Base-by-base conservation (phyloP, 2,797 vertebrate species). In the Triplophysa yarkandensis region DNA sequence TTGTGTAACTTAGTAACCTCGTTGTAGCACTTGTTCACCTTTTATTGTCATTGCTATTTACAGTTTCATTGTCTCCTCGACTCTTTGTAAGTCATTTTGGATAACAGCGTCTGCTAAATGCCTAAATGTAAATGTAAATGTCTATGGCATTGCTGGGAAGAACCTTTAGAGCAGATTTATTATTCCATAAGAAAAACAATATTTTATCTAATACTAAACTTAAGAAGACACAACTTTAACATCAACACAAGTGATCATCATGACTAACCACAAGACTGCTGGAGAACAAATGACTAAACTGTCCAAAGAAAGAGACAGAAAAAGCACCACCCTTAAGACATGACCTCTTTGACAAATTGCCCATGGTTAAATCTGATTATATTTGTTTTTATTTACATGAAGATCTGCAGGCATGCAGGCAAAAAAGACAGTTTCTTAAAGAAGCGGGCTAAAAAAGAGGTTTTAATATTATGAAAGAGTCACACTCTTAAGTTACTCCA, bases 181-280 rank as follows among this genome's bases (percentile, higher is more conserved):
- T 6, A 30, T 30, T 3, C 6, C 30, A 30, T 30, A 6, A 30
- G 30, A 6, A 30, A 3, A 30, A 3, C 30, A 30, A 30, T 3
- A 3, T 30, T 30, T 30, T 30, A 30, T 30, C 30, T 30, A 3
- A 3, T 30, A n/a, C n/a, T 30, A 30, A 6, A 30, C 6, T 3
- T n/a, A 41, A 0, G 21, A 55, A 10, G 61, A 32, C 28, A n/a
- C 32, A 30, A 27, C n/a, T n/a, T n/a, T 36, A 68, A 41, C 50
- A 69, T 30, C 30, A 30, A 30, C 3, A 30, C 30, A 63, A 48
- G 41, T 46, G 39, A 43, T 34, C 4, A 19, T 70, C 4, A 19
- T 70, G 68, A 70, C 55, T 60, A 27, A 70, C 44, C 68, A 70
- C 36, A 69, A 69, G 67, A 57, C 66, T 63, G 21, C 21, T 25